phyloP scores from a whole-genome alignment of 1,140 invertebrate species.

The Aphis craccivora region DNA sequence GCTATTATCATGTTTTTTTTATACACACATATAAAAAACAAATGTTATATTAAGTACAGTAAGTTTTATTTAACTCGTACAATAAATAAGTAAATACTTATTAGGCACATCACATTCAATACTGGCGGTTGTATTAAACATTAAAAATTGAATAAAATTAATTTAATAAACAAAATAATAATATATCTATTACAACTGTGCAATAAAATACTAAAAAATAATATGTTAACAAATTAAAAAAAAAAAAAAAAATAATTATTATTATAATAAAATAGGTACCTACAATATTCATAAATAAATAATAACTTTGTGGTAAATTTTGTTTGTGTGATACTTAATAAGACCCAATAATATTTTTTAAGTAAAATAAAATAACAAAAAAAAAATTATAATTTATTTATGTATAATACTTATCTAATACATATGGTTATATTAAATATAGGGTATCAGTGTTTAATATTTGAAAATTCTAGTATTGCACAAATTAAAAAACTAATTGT shows the following conservation, averaged over 20 bases:
- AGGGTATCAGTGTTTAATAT: neutral
- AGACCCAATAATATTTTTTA: neutral
- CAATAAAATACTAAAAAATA: neutral
- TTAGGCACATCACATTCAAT: constrained; percentile 50
- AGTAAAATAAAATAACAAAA: neutral
- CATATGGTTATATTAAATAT: neutral
- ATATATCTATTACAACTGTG: neutral
- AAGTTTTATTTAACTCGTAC: constrained; percentile 38
- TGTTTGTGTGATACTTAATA: constrained; percentile 1
- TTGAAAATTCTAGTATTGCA: constrained; percentile 44
- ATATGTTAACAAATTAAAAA: neutral
- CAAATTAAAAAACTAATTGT: neutral
- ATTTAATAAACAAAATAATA: neutral
- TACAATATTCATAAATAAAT: neutral
- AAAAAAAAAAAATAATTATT: neutral
- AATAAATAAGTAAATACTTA: constrained; percentile 46
- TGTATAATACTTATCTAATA: neutral
- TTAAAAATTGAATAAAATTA: constrained; percentile 24
- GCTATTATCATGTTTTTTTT: neutral
- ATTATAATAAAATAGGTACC: neutral
- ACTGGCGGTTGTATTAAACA: constrained; percentile 28
- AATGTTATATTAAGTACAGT: constrained; percentile 32
- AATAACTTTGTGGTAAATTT: neutral
- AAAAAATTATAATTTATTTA: neutral
- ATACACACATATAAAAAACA: neutral